phyloP scores from a whole-genome alignment of 2,797 vertebrate genomes.

The Ctenochaetus hawaiiensis region DNA sequence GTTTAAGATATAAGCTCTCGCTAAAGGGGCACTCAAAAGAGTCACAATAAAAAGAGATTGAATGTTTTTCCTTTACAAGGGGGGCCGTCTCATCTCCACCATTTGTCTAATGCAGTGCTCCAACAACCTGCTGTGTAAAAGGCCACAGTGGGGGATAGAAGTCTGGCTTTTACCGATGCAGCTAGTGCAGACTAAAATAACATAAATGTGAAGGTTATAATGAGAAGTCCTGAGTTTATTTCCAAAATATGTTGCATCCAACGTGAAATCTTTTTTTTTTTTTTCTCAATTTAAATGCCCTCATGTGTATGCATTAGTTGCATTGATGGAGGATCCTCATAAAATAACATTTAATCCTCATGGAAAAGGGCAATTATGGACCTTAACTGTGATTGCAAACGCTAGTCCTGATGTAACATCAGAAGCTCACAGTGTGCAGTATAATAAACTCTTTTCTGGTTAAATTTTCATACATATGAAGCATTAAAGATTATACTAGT shows the following conservation, averaged over 20 bases:
- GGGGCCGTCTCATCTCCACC: slow-evolving; percentile 24
- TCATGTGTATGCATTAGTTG: neutral
- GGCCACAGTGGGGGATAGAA: neutral
- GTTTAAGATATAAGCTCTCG: slow-evolving; percentile 82
- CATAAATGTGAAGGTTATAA: neutral
- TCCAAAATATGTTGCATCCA: neutral
- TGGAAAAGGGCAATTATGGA: slow-evolving; percentile 7
- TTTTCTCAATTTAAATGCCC: neutral
- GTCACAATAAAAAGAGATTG: slow-evolving; percentile 57
- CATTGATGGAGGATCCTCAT: slow-evolving; percentile 15
- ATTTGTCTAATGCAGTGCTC: slow-evolving; percentile 43
- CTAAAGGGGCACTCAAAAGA: slow-evolving; percentile 69
- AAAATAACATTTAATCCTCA: slow-evolving; percentile 29
- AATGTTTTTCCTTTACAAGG: slow-evolving; percentile 64
- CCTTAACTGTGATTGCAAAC: slow-evolving; percentile 27
- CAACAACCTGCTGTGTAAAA: slow-evolving; percentile 48
- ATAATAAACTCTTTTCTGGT: neutral
- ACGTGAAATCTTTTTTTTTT: neutral
- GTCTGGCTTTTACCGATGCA: neutral
- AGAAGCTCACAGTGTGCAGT: neutral
- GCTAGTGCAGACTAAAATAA: no score
- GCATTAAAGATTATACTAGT: neutral
- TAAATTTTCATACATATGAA: neutral
- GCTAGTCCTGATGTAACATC: neutral
- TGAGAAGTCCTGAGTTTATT: neutral